A percentile compares a stretch with the other conserved stretches of the same genome.
Evolutionary conservation across 2,888 invertebrate species (phyloP).

Genomic region (Cylindroiulus punctatus): DNA sequence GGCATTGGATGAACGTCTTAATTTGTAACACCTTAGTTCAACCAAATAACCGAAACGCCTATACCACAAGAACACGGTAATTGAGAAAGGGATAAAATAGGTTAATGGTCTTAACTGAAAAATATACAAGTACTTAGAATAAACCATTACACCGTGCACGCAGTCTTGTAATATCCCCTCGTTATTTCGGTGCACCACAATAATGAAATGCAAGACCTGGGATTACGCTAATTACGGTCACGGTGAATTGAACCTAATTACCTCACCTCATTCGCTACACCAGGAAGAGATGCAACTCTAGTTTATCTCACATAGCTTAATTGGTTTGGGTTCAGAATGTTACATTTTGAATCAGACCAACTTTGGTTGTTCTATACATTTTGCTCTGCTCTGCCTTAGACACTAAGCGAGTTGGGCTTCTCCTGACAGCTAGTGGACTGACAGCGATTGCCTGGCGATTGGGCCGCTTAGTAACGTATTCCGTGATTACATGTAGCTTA

Average conservation of each 20-base stretch:
- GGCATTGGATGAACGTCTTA: background rate
- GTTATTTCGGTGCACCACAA: background rate
- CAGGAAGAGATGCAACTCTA: background rate
- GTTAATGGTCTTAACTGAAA: background rate
- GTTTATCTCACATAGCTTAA: background rate
- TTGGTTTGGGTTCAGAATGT: background rate
- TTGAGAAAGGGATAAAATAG: background rate
- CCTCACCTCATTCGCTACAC: background rate
- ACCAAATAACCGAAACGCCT: background rate
- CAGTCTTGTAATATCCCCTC: background rate
- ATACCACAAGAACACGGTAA: background rate
- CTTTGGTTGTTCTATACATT: too few relatives aligned
- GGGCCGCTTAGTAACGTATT: too few relatives aligned
- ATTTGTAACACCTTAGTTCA: background rate
- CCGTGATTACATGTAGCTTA: too few relatives aligned
- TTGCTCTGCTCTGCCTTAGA: too few relatives aligned
- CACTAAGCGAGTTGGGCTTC: too few relatives aligned
- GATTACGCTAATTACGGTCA: background rate
- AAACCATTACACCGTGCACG: background rate
- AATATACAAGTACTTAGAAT: background rate
- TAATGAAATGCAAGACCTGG: background rate
- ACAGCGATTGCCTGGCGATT: too few relatives aligned
- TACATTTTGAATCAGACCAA: too few relatives aligned
- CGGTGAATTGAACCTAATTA: slow-evolving; percentile 7
- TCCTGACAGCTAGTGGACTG: too few relatives aligned